A percentile compares a stretch with the other conserved stretches of the same genome.
These are phyloP conservation scores for Gephyroberyx darwinii DNA, from an alignment of 2,797 vertebrate genomes.

Conservation along the genomic window DNA sequence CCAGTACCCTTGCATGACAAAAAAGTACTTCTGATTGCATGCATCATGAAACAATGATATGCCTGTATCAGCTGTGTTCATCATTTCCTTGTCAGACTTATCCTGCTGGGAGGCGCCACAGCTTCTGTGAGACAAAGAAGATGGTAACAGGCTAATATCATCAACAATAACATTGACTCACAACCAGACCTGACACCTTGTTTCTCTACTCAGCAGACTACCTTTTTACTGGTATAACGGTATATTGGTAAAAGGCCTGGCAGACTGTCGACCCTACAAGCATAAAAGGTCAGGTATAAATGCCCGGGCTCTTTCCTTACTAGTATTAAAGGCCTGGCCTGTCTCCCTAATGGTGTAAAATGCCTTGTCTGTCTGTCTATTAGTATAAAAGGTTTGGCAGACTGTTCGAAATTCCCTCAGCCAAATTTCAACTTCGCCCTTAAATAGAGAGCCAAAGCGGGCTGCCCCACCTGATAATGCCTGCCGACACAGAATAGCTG, in stretches of 20 bases:
- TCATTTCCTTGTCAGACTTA: background rate
- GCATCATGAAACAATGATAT: slow-evolving; percentile 22
- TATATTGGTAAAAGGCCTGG: background rate
- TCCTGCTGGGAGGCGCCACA: slow-evolving; percentile 9
- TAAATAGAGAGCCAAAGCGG: no score
- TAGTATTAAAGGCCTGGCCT: background rate
- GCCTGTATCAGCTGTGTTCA: slow-evolving; percentile 1
- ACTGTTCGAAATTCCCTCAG: no score
- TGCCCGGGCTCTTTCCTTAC: background rate
- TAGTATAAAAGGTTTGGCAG: no score
- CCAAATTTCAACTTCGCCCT: no score
- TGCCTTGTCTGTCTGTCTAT: background rate
- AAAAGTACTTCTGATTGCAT: slow-evolving; percentile 22
- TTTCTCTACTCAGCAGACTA: background rate
- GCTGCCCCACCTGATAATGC: no score
- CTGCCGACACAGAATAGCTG: no score
- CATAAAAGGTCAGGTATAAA: background rate
- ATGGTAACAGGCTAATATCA: slow-evolving; percentile 9
- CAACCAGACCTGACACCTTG: background rate
- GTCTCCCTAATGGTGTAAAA: background rate
- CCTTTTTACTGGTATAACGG: background rate
- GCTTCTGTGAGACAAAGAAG: background rate
- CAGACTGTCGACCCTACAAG: background rate
- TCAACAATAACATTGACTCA: slow-evolving; percentile 15
- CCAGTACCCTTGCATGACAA: slow-evolving; percentile 9